Evolutionary conservation across 2,797 vertebrate genomes (phyloP).

Genomic region (Argya squamiceps): DNA sequence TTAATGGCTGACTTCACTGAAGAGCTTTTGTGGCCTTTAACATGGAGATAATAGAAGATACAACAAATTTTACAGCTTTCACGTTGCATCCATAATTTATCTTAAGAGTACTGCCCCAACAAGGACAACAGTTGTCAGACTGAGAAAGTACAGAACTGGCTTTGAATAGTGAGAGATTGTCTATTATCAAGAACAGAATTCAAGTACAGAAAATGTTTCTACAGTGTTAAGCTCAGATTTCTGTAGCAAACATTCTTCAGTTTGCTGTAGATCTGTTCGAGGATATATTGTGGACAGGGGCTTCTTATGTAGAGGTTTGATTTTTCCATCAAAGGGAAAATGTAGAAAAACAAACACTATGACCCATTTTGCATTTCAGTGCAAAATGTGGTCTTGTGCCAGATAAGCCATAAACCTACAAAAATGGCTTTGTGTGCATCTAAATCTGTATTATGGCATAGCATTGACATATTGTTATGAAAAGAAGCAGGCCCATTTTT

Average conservation of each 20-base stretch:
- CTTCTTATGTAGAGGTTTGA: constrained; percentile 22
- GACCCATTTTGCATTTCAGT: constrained; percentile 25
- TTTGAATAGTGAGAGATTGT: constrained; percentile 80
- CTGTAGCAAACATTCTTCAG: constrained; percentile 53
- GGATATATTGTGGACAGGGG: constrained; percentile 9
- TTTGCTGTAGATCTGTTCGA: constrained; percentile 46
- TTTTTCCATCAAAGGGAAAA: constrained; percentile 14
- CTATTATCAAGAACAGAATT: constrained; percentile 78
- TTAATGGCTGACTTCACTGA: constrained; percentile 99
- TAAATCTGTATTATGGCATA: not conserved
- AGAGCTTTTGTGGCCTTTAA: constrained; percentile 99
- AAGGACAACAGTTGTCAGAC: constrained; percentile 94
- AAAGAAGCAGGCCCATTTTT: not conserved
- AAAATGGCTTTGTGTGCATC: constrained; percentile 12
- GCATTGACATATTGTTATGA: not conserved
- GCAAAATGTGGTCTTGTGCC: not conserved
- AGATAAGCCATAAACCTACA: constrained; percentile 24
- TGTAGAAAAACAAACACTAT: not conserved
- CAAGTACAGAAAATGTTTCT: constrained; percentile 68
- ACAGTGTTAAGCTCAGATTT: constrained; percentile 58
- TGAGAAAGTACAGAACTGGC: constrained; percentile 81
- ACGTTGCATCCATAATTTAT: constrained; percentile 99
- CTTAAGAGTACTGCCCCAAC: constrained; percentile 92
- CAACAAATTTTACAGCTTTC: constrained; percentile 99
- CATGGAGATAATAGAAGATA: constrained; percentile 99